A percentile compares a stretch with the other conserved stretches of the same genome.
Conservation (phyloP, 2,888 invertebrate species). For the Branchipolynoe longqiensis region DNA sequence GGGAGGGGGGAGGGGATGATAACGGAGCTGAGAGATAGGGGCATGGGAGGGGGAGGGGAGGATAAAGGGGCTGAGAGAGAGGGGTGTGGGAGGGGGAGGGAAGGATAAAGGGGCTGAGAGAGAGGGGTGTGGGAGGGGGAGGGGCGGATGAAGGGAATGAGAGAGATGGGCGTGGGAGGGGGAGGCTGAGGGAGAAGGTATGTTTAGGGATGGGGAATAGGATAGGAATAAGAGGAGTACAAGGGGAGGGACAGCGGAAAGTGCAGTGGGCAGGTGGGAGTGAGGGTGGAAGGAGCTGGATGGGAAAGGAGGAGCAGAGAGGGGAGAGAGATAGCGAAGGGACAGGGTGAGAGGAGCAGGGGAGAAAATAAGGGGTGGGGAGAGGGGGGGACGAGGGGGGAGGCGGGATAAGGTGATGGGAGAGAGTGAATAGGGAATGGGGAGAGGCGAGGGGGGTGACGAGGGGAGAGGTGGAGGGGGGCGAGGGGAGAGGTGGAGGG, state of each 20-base stretch:
- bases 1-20: background rate
- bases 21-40: background rate
- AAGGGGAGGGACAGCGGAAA: background rate
- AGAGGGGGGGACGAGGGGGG: background rate
- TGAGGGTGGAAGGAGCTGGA: background rate
- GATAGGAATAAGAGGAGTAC: too few relatives aligned
- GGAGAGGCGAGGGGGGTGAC: constrained; percentile 4
- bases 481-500: background rate
- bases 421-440: background rate
- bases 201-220: too few relatives aligned
- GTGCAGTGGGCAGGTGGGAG: background rate
- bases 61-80: background rate
- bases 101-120: too few relatives aligned
- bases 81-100: background rate
- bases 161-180: background rate
- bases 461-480: constrained; percentile 5
- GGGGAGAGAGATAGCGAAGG: background rate
- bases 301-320: background rate
- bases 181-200: background rate
- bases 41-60: background rate
- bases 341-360: background rate
- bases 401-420: too few relatives aligned
- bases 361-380: background rate
- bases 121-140: too few relatives aligned
- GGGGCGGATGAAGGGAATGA: background rate